These are phyloP conservation scores for Subanguina moxae DNA, from an alignment of 1,140 invertebrate genomes.

Conservation along the genomic window DNA sequence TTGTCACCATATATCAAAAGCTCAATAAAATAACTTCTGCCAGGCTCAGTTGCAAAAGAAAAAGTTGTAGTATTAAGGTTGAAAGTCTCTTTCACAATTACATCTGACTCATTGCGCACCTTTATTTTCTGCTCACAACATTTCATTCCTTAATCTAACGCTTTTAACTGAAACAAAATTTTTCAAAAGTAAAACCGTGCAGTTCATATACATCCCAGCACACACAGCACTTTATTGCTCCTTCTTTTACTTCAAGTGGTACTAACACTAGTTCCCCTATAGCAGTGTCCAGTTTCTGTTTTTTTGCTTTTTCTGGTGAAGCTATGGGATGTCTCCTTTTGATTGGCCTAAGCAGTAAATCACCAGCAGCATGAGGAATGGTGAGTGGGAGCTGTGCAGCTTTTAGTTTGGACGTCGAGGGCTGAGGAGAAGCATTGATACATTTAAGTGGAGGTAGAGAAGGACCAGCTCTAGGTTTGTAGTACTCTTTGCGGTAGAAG, in stretches of 20 bases:
- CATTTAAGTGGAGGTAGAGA: neutral
- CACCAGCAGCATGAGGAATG: constrained; percentile 10
- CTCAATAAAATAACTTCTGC: neutral
- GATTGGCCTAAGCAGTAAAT: neutral
- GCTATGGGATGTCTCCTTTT: neutral
- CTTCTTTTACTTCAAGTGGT: neutral
- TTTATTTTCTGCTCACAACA: neutral
- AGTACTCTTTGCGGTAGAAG: constrained; percentile 4
- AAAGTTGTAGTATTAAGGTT: neutral
- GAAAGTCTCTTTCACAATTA: neutral
- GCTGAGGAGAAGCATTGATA: too few species aligned
- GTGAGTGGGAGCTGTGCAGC: neutral
- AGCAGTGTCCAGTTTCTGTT: neutral
- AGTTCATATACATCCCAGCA: neutral
- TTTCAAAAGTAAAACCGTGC: neutral
- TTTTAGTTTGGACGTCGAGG: neutral
- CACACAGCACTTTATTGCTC: neutral
- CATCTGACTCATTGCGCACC: neutral
- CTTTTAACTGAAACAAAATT: neutral
- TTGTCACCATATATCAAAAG: neutral
- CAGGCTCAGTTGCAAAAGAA: constrained; percentile 1
- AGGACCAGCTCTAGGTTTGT: neutral
- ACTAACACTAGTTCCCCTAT: neutral
- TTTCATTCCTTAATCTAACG: neutral
- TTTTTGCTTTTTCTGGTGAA: neutral